Evolutionary conservation across 2,113 vertebrate species (phyloP).

Genomic region (Speoplatyrhinus poulsoni): DNA sequence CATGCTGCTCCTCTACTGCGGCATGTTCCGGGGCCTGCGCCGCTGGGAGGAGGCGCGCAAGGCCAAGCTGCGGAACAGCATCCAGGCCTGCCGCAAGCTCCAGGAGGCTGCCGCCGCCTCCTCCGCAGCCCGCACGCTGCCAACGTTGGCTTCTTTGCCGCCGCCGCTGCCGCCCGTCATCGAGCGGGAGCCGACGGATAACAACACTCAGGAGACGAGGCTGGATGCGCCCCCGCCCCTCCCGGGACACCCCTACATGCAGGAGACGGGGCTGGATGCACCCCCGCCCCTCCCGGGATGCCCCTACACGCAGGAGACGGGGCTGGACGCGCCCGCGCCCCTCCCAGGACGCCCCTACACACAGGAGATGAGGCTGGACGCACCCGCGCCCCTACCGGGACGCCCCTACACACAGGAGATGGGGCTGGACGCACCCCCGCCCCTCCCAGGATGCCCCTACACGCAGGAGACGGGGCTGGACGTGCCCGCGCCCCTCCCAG

Average conservation of each 20-base stretch:
- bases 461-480: slow-evolving; percentile 44
- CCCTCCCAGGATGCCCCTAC: neutral
- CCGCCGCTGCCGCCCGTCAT: slow-evolving; percentile 62
- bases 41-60: slow-evolving; percentile 87
- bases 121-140: slow-evolving; percentile 40
- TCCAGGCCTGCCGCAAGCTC: slow-evolving; percentile 73
- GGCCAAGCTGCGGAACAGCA: slow-evolving; percentile 80
- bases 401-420: slow-evolving; percentile 26
- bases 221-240: slow-evolving; percentile 31
- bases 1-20: slow-evolving; percentile 94
- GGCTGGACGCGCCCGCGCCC: slow-evolving; percentile 41
- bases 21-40: slow-evolving; percentile 87
- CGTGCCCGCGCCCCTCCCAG: slow-evolving; percentile 16
- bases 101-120: slow-evolving; percentile 49
- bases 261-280: slow-evolving; percentile 44
- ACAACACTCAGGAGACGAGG: slow-evolving; percentile 46
- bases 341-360: slow-evolving; percentile 11
- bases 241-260: slow-evolving; percentile 10
- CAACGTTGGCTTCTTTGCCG: slow-evolving; percentile 63
- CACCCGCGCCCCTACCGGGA: slow-evolving; percentile 13
- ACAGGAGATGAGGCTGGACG: slow-evolving; percentile 40
- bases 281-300: slow-evolving; percentile 7
- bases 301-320: slow-evolving; percentile 35
- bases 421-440: slow-evolving; percentile 44
- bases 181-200: slow-evolving; percentile 48